These are phyloP conservation scores for Charanyca ferruginea DNA, from an alignment of 2,888 invertebrate genomes.

Conservation along the genomic window DNA sequence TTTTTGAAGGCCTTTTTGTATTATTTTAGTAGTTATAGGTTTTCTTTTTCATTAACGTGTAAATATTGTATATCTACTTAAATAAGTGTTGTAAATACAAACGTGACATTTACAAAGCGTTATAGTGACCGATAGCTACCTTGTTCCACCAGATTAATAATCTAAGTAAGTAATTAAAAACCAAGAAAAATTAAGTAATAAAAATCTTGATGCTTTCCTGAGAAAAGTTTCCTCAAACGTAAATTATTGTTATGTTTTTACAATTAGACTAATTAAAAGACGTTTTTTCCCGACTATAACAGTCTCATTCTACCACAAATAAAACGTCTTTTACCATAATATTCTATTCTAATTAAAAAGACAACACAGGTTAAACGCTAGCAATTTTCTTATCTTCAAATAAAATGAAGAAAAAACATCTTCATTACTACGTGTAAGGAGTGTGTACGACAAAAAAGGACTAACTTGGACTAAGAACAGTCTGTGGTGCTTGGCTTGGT, in stretches of 20 bases:
- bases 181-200: neutral
- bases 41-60: too few species aligned
- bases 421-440: constrained; percentile 50
- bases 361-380: constrained; percentile 39
- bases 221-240: neutral
- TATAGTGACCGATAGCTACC: too few species aligned
- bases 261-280: neutral
- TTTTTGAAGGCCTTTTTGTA: too few species aligned
- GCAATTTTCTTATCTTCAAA: constrained; percentile 42
- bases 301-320: neutral
- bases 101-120: too few species aligned
- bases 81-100: too few species aligned
- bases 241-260: neutral
- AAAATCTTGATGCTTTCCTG: neutral
- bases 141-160: too few species aligned
- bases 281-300: neutral
- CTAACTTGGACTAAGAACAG: constrained; percentile 48
- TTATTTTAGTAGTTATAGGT: too few species aligned
- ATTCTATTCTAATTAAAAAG: constrained; percentile 42
- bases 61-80: too few species aligned
- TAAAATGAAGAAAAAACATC: constrained; percentile 58
- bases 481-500: constrained; percentile 59
- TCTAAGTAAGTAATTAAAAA: too few species aligned
- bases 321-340: neutral
- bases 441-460: constrained; percentile 46